Conservation (phyloP, 2,797 vertebrate species). For the Amphiprion clarkii region DNA sequence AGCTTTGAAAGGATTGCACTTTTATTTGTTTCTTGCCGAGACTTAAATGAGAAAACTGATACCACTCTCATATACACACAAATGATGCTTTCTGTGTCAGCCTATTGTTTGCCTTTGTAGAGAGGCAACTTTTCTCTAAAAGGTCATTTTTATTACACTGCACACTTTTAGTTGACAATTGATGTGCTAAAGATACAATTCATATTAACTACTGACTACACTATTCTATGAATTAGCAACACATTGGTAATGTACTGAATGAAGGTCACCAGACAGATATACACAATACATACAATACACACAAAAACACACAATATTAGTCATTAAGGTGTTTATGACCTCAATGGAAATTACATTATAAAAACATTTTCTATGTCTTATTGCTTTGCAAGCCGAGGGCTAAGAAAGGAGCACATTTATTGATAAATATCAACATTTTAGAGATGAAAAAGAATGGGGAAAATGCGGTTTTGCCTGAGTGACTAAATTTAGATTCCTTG, state of each 20-base stretch:
- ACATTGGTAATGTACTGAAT: conserved; percentile 37
- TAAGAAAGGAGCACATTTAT: background rate
- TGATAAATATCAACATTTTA: conserved; percentile 57
- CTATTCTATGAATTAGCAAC: conserved; percentile 57
- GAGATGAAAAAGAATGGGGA: conserved; percentile 45
- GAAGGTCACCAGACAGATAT: conserved; percentile 33
- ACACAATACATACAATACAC: background rate
- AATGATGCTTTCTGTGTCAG: conserved; percentile 15
- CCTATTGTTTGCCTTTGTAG: conserved; percentile 10
- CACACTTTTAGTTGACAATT: conserved; percentile 49
- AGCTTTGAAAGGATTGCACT: background rate
- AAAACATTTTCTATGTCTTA: conserved; percentile 26
- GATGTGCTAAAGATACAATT: conserved; percentile 61
- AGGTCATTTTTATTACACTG: conserved; percentile 54
- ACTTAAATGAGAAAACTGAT: conserved; percentile 11
- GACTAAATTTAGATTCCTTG: conserved; percentile 53
- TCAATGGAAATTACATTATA: conserved; percentile 41
- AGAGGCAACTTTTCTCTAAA: conserved; percentile 10
- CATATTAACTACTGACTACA: conserved; percentile 51
- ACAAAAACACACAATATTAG: conserved; percentile 7
- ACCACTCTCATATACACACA: background rate
- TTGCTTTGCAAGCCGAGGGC: conserved; percentile 33
- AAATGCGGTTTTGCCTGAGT: conserved; percentile 32
- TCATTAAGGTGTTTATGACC: conserved; percentile 33
- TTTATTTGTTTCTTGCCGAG: conserved; percentile 13